These are phyloP conservation scores for Habrosyne pyritoides DNA, from an alignment of 2,888 invertebrate species.

Conservation along the genomic window DNA sequence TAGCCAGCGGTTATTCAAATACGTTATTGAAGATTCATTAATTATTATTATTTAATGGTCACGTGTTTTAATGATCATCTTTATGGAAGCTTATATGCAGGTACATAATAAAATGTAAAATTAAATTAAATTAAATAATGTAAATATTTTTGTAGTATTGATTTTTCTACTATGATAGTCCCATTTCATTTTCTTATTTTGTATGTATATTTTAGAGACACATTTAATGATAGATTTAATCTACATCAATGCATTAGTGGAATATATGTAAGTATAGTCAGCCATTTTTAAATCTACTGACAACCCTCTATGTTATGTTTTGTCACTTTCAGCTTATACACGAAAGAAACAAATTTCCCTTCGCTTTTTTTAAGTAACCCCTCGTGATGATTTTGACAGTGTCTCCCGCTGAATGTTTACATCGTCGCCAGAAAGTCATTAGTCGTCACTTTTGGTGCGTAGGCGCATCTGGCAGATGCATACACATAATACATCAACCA, in stretches of 20 bases:
- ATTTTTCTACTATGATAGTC: no score
- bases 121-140: background rate
- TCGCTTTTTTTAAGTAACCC: slow-evolving; percentile 48
- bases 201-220: no score
- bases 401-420: slow-evolving; percentile 69
- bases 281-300: background rate
- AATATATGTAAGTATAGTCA: no score
- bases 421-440: slow-evolving; percentile 78
- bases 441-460: slow-evolving; percentile 68
- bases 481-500: slow-evolving; percentile 38
- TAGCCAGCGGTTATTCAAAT: background rate
- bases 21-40: background rate
- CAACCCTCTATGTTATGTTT: slow-evolving; percentile 10
- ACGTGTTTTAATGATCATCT: no score
- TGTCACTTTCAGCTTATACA: slow-evolving; percentile 31
- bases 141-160: no score
- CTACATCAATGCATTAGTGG: no score
- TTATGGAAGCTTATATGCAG: no score
- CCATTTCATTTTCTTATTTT: no score
- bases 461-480: slow-evolving; percentile 70
- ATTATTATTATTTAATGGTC: background rate
- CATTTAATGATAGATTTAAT: no score
- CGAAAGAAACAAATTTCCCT: slow-evolving; percentile 46
- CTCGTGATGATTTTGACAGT: slow-evolving; percentile 73
- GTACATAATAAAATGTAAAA: background rate